A percentile compares a stretch with the other conserved stretches of the same genome.
Evolutionary conservation across 2,113 vertebrate genomes (phyloP).

Genomic region (Camelus dromedarius): DNA sequence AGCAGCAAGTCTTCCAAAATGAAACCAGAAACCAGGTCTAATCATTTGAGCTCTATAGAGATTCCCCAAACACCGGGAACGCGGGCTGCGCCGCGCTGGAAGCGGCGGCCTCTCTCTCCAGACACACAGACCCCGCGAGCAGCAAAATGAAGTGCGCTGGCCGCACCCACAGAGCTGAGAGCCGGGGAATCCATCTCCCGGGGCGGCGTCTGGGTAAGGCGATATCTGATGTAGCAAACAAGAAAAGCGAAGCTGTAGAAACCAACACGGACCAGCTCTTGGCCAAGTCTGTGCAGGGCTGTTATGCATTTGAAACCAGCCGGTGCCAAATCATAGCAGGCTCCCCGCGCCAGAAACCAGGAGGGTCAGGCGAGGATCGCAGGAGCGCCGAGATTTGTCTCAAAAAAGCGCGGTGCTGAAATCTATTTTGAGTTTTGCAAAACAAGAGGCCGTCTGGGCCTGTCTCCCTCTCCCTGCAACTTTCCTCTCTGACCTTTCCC

Average conservation of each 20-base stretch:
- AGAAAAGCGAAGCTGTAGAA: constrained; percentile 67
- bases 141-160: not conserved
- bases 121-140: not conserved
- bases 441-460: constrained; percentile 68
- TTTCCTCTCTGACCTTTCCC: not conserved
- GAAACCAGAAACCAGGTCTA: constrained; percentile 87
- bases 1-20: constrained; percentile 81
- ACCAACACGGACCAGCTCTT: constrained; percentile 68
- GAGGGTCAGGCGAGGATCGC: constrained; percentile 83
- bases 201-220: constrained; percentile 72
- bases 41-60: constrained; percentile 83
- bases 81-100: not conserved
- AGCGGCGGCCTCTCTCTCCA: constrained; percentile 55
- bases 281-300: constrained; percentile 50
- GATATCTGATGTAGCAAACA: constrained; percentile 69
- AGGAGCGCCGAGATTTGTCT: constrained; percentile 55
- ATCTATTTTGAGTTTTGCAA: constrained; percentile 79
- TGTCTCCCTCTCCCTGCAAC: not conserved
- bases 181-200: not conserved
- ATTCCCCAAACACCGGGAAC: constrained; percentile 75
- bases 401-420: constrained; percentile 65
- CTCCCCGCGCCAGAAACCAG: constrained; percentile 82
- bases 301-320: constrained; percentile 78
- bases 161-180: not conserved
- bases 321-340: constrained; percentile 72